Evolutionary conservation across 2,888 invertebrate genomes (phyloP).

Genomic region (Bembecia ichneumoniformis): DNA sequence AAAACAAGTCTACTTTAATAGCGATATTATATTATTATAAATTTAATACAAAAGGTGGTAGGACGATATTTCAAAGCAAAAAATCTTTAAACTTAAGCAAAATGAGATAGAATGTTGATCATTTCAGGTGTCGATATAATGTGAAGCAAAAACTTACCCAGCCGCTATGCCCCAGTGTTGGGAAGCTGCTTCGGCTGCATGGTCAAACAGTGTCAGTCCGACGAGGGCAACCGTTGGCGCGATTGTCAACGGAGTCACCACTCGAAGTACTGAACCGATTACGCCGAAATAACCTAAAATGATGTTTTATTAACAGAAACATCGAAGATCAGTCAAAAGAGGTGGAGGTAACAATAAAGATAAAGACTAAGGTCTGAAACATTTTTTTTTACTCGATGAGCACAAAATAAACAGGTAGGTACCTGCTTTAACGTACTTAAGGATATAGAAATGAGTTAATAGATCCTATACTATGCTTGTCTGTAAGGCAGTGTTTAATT

Average conservation of each 20-base stretch:
- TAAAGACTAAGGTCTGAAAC: not conserved
- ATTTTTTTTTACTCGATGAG: not conserved
- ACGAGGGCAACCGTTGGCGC: conserved; percentile 88
- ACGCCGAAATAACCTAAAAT: conserved; percentile 75
- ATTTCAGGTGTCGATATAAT: too few relatives aligned
- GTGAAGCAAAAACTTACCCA: conserved; percentile 70
- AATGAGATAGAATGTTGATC: too few relatives aligned
- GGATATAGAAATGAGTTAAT: too few relatives aligned
- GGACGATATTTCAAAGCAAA: too few relatives aligned
- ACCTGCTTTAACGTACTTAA: too few relatives aligned
- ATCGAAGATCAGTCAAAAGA: not conserved
- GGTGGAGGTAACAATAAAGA: too few relatives aligned
- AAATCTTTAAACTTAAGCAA: too few relatives aligned
- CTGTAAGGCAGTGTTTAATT: not conserved
- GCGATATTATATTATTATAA: too few relatives aligned
- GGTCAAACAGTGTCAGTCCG: conserved; percentile 85
- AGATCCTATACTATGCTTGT: too few relatives aligned
- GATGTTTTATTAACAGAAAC: not conserved
- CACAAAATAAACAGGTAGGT: too few relatives aligned
- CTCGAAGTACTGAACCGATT: conserved; percentile 80
- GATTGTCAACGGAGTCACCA: conserved; percentile 87
- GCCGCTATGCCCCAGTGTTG: conserved; percentile 88
- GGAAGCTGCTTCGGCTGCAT: conserved; percentile 84
- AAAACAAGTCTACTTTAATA: too few relatives aligned
- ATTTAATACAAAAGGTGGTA: too few relatives aligned